Base-by-base conservation (phyloP, 2,113 vertebrate species). In the Garra rufa region DNA sequence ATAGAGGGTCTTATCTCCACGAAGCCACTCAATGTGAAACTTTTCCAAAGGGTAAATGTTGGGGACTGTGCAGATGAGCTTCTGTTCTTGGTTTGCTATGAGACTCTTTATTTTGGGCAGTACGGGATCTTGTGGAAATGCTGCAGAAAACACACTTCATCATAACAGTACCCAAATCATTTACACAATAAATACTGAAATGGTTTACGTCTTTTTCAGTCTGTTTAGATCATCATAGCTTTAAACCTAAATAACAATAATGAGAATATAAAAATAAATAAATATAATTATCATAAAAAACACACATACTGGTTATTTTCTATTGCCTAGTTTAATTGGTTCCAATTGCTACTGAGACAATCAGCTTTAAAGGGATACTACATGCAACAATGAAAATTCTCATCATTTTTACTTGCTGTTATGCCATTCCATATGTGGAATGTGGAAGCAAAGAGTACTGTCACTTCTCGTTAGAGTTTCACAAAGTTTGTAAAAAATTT, bases 41-140 rank as follows among this genome's bases (percentile, higher is more conserved):
- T 0, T 1, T 0, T 79, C 7, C 0, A 41, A 2, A 9, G 88
- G 84, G 28, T 86, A 87, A n/a, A 86, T 71, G 13, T 81, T 17
- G 15, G 30, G 84, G 26, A 85, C 50, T 3, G 21, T 81, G 26
- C 88, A 89, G 28, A 1, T 78, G 21, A 89, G 52, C 4, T 1
- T 9, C 7, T 61, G 34, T 9, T 28, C 17, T 75, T 81, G 24
- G 43, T 78, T 65, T n/a, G 21, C 76, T 28, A 38, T 43, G 7
- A 83, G 28, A n/a, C 30, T 26, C 3, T 73, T 74, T 34, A 19
- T 13, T 48, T 70, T 19, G 55, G 76, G 59, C 21, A 89, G 28
- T 17, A 76, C 52, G 17, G 86, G 88, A 41, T 85, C 76, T 21
- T 17, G 52, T 21, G 85, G 85, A 30, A 87, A 84, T 21, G 86